Percentiles rank a stretch among this genome's conserved stretches.
phyloP scores from a whole-genome alignment of 2,888 invertebrate species.

The Lottia gigantea region DNA sequence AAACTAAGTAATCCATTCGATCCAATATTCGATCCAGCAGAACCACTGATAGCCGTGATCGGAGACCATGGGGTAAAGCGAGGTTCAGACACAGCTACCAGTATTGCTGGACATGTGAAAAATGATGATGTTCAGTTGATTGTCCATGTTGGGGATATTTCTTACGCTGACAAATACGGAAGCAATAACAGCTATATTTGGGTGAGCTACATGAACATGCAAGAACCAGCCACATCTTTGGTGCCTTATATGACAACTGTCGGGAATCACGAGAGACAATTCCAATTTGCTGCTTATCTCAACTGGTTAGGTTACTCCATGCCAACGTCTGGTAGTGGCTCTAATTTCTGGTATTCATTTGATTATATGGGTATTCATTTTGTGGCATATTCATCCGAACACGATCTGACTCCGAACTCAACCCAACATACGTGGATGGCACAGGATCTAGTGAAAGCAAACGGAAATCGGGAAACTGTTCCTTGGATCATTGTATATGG shows the following conservation, averaged over 20 bases:
- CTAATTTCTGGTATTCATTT: slow-evolving; percentile 38
- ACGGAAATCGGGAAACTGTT: slow-evolving; percentile 27
- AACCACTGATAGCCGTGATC: slow-evolving; percentile 26
- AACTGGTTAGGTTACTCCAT: slow-evolving; percentile 32
- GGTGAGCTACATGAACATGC: slow-evolving; percentile 35
- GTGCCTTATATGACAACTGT: slow-evolving; percentile 37
- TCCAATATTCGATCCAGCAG: background rate
- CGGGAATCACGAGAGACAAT: slow-evolving; percentile 35
- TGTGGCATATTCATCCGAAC: slow-evolving; percentile 34
- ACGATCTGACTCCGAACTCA: slow-evolving; percentile 29
- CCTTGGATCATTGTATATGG: slow-evolving; percentile 38
- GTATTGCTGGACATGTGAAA: slow-evolving; percentile 20
- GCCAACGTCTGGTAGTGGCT: slow-evolving; percentile 29
- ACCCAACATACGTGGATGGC: slow-evolving; percentile 32
- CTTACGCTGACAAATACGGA: slow-evolving; percentile 32
- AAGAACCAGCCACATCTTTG: slow-evolving; percentile 27
- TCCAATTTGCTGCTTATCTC: slow-evolving; percentile 33
- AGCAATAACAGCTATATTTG: slow-evolving; percentile 34
- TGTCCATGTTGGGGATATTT: slow-evolving; percentile 34
- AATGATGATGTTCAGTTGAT: slow-evolving; percentile 25
- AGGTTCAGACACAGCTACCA: slow-evolving; percentile 28
- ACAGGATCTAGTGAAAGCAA: slow-evolving; percentile 32
- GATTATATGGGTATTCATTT: slow-evolving; percentile 37
- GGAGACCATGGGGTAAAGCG: slow-evolving; percentile 32
- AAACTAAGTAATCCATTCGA: background rate